These are phyloP conservation scores for Danionella dracula DNA, from an alignment of 2,797 vertebrate genomes.

Conservation along the genomic window DNA sequence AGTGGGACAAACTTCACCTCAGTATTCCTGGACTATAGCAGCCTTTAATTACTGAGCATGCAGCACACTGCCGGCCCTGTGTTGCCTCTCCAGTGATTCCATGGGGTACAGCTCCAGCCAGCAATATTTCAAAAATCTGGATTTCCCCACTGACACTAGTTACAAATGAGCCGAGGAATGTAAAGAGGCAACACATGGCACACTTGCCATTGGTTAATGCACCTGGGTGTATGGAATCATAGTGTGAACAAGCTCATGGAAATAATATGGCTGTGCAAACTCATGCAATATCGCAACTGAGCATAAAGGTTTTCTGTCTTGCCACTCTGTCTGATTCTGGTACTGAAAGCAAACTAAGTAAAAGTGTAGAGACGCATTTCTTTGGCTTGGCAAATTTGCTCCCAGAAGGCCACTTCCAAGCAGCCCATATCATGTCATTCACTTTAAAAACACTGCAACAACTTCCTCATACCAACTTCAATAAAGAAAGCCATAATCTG, in stretches of 20 bases:
- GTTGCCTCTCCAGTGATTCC: slow-evolving; percentile 60
- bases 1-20: slow-evolving; percentile 75
- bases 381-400: slow-evolving; percentile 32
- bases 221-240: slow-evolving; percentile 37
- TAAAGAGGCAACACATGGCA: slow-evolving; percentile 50
- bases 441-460: slow-evolving; percentile 36
- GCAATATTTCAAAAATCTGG: slow-evolving; percentile 70
- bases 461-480: neutral
- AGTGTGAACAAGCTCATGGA: slow-evolving; percentile 41
- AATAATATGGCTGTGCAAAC: slow-evolving; percentile 47
- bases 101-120: slow-evolving; percentile 62
- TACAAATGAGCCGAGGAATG: slow-evolving; percentile 64
- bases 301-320: slow-evolving; percentile 37
- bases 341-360: slow-evolving; percentile 12
- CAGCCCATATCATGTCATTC: slow-evolving; percentile 30
- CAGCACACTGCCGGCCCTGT: slow-evolving; percentile 71
- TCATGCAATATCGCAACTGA: slow-evolving; percentile 32
- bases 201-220: slow-evolving; percentile 47
- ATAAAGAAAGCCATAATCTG: slow-evolving; percentile 1
- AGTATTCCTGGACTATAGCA: slow-evolving; percentile 71
- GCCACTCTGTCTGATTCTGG: neutral
- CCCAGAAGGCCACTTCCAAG: slow-evolving; percentile 4
- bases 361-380: slow-evolving; percentile 29
- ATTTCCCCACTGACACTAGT: slow-evolving; percentile 64
- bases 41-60: slow-evolving; percentile 71